These are phyloP conservation scores for Zaprionus davidi DNA, from an alignment of 1,140 invertebrate genomes.

Conservation along the genomic window DNA sequence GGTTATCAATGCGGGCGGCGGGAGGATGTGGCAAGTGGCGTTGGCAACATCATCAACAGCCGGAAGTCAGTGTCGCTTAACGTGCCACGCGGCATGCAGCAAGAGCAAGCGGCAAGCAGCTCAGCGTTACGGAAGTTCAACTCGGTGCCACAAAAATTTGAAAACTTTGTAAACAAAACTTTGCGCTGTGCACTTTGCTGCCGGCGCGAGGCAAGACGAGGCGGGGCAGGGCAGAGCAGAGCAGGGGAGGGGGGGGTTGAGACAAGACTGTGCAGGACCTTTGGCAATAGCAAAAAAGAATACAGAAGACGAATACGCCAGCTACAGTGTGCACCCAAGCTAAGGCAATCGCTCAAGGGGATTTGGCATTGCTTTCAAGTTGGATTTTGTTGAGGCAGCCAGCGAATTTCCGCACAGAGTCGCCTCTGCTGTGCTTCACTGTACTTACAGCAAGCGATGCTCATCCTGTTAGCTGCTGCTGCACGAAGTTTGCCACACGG, in stretches of 20 bases:
- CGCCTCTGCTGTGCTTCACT: background rate
- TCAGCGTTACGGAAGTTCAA: slow-evolving; percentile 69
- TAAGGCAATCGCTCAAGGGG: background rate
- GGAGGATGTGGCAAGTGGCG: background rate
- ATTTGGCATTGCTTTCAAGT: background rate
- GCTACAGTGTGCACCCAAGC: background rate
- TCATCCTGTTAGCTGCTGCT: slow-evolving; percentile 42
- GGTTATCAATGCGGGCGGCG: slow-evolving; percentile 34
- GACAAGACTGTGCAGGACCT: slow-evolving; percentile 48
- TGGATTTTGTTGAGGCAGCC: background rate
- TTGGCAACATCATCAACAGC: slow-evolving; percentile 56
- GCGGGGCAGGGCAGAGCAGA: too few species aligned
- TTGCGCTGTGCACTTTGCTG: slow-evolving; percentile 75
- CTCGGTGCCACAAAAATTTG: slow-evolving; percentile 80
- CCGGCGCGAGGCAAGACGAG: slow-evolving; percentile 63
- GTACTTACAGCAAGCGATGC: slow-evolving; percentile 4
- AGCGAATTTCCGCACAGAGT: too few species aligned
- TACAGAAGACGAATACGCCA: background rate
- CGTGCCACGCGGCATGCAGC: slow-evolving; percentile 22
- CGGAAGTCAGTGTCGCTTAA: slow-evolving; percentile 62
- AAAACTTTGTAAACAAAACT: slow-evolving; percentile 83
- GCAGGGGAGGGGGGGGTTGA: too few species aligned
- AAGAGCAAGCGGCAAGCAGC: background rate
- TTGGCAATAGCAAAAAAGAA: slow-evolving; percentile 22
- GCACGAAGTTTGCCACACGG: slow-evolving; percentile 77